Evolutionary conservation across 2,113 vertebrate genomes (phyloP), one percentile per base, ranked within the genome.

Genomic region (Pimephales promelas): DNA sequence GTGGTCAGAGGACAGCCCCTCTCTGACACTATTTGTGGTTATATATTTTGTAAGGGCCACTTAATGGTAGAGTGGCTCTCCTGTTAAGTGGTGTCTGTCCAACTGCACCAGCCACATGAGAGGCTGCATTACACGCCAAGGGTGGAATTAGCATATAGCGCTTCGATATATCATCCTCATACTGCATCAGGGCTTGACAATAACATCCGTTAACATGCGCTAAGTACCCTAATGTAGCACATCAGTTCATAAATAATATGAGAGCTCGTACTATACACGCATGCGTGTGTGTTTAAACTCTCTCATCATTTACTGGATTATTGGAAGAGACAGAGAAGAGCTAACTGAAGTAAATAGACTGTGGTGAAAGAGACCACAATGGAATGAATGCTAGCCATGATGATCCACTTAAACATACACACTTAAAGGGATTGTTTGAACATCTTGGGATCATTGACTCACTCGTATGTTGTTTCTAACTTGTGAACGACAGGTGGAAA

Each of bases 211-310:
- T 98, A 99, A 99, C 97, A 99, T 95, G 96, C 94, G 90, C 96
- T 99, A 99, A 99, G 97, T 96, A 99, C 97, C 96, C 96, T 98
- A 97, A 98, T 96, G 97, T 96, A 97, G 96, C 97, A 96, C 97
- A 98, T 98, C 97, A 98, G 95, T 99, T 98, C 97, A 98, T 99
- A 99, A 99, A 99, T 99, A 99, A 99, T 98, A 98, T 96, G 97
- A 99, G 95, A 94, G 91, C 96, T 98, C 96, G 97, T 96, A 95
- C 88, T 95, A 95, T 95, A 95, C 93, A 92, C 92, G 93, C 94
- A 96, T 95, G 95, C 96, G 96, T 95, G 95, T 96, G 96, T 96
- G 96, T 96, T 97, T 97, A 96, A 98, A 98, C 96, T 96, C 97
- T 97, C 97, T 97, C 96, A 97, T 98, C 96, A 98, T 97, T 98